Base-by-base conservation (phyloP, 2,888 invertebrate species). In the Apamea sordens region DNA sequence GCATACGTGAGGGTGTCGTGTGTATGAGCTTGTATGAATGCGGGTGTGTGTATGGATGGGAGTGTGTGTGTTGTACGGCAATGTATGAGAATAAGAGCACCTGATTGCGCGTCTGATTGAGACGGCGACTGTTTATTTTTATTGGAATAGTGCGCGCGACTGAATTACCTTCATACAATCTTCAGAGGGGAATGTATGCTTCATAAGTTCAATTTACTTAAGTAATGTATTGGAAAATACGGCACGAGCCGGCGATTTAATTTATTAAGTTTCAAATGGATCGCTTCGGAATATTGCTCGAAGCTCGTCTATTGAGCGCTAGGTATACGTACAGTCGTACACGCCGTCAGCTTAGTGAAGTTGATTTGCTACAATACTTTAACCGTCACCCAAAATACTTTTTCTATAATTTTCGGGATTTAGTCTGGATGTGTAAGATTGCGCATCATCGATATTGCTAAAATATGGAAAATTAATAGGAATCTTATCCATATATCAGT, bases 71-170 rank as follows among this genome's bases (percentile, higher is more conserved):
- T 75, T 76, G 82, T 85, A 85, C 84, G 77, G 77, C 80, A 84
- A 77, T 88, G 91, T 89, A 92, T 92, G 93, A 91, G 94, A 94
- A 95, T 93, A 94, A 94, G 92, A 94, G 94, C 95, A 96, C 96
- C 96, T 96, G 96, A 96, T 96, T 96, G 95, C 95, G 94, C 89
- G 90, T 86, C 94, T 94, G 94, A 95, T 95, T 94, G 94, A 92
- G 92, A 91, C 91, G 78, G 65, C 73, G 83, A 87, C 90, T 92
- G 94, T 94, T 94, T 94, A 94, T 94, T 94, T 94, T 95, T 94
- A 95, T 93, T 92, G 92, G 85, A 89, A 89, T 90, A 92, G 91
- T 91, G 87, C 80, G 83, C 79, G 82, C 83, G 89, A 89, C 85
- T 90, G 88, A 90, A 93, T 92, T 92, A 93, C 94, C 92, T 92